Percentiles rank a stretch among this genome's conserved stretches.
Evolutionary conservation across 2,888 invertebrate species (phyloP).

Genomic region (Dryobota labecula): DNA sequence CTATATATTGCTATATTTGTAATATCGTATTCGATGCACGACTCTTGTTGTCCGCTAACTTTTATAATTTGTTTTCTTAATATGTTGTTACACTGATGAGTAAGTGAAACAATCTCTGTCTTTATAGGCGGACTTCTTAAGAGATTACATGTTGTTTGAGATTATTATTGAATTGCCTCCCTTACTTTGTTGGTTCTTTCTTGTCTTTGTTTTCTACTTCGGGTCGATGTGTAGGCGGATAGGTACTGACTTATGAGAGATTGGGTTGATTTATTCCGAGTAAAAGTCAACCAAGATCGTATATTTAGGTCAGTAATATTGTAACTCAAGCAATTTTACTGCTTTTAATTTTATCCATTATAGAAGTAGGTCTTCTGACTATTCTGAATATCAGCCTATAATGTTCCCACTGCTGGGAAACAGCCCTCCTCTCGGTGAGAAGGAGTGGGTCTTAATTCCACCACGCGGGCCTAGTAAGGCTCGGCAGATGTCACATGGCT

Average conservation of each 20-base stretch:
- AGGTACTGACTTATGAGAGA: constrained; percentile 7
- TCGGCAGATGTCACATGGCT: no score
- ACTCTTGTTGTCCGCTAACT: constrained; percentile 56
- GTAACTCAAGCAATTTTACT: no score
- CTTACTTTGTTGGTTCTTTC: constrained; percentile 33
- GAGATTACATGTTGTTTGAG: constrained; percentile 56
- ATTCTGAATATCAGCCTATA: no score
- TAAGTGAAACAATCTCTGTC: constrained; percentile 55
- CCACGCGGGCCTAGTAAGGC: no score
- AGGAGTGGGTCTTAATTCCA: no score
- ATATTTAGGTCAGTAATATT: neutral
- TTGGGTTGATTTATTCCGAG: constrained; percentile 8
- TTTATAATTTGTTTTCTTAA: constrained; percentile 57
- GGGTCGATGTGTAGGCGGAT: constrained; percentile 14
- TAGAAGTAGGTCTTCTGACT: no score
- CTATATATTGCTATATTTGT: constrained; percentile 55
- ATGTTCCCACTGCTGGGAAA: no score
- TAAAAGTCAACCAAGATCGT: constrained; percentile 14
- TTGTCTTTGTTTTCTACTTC: constrained; percentile 41
- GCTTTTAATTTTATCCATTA: no score
- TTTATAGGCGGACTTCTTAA: constrained; percentile 51
- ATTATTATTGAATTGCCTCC: constrained; percentile 52
- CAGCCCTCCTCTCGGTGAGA: no score
- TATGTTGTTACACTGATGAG: constrained; percentile 48
- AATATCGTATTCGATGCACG: constrained; percentile 50